Percentiles rank a stretch among this genome's conserved stretches.
Conservation (phyloP, 1,140 invertebrate species). For the Lepidurus couesii region DNA sequence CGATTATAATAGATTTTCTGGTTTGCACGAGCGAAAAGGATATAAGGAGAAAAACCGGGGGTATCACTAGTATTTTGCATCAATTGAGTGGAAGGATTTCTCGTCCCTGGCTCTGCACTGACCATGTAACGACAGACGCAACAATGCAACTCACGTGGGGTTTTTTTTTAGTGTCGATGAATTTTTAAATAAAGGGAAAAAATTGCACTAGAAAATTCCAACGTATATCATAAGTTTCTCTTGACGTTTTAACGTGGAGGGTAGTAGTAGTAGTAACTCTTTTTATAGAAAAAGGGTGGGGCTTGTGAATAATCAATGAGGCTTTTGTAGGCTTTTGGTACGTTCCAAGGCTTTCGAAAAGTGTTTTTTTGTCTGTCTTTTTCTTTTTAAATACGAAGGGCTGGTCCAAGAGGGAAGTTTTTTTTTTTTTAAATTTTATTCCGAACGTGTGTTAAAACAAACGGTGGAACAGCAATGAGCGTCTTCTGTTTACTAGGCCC, state of each 20-base stretch:
- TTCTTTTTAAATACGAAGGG: not conserved
- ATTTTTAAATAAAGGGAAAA: not conserved
- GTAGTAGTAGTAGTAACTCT: not conserved
- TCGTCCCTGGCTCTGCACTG: not conserved
- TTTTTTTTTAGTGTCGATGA: not conserved
- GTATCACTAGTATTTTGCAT: slow-evolving; percentile 13
- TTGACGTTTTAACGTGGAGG: not conserved
- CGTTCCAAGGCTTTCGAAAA: slow-evolving; percentile 11
- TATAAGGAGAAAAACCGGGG: not conserved
- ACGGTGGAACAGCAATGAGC: not conserved
- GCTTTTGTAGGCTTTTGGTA: slow-evolving; percentile 22
- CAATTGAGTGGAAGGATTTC: not conserved
- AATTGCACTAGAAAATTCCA: slow-evolving; percentile 19
- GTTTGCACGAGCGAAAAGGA: not conserved
- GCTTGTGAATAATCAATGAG: slow-evolving; percentile 22
- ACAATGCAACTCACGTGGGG: not conserved
- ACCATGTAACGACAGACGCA: not conserved
- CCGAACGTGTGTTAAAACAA: not conserved
- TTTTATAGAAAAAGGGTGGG: slow-evolving; percentile 4
- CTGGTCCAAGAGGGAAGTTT: not conserved
- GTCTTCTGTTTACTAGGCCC: not conserved
- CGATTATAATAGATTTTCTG: not conserved
- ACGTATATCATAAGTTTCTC: slow-evolving; percentile 13
- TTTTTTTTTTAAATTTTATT: too few relatives aligned
- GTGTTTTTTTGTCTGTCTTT: not conserved